These are phyloP conservation scores for Herminia tarsipennalis DNA, from an alignment of 2,888 invertebrate genomes.

Conservation along the genomic window DNA sequence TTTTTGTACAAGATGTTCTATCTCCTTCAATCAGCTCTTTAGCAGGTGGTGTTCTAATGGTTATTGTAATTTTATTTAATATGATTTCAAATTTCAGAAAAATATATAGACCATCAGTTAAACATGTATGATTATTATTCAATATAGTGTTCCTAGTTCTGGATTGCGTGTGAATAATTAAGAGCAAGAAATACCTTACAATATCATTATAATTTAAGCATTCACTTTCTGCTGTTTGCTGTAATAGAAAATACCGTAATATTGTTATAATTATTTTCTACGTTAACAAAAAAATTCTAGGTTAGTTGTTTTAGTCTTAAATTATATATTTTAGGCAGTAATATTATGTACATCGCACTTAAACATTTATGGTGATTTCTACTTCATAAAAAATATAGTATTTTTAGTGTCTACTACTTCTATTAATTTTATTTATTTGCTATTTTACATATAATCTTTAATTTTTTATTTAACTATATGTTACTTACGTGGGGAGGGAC, in stretches of 20 bases:
- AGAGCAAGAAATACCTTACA: slow-evolving; percentile 42
- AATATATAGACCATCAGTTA: slow-evolving; percentile 17
- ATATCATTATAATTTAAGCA: slow-evolving; percentile 47
- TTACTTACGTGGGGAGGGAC: slow-evolving; percentile 77
- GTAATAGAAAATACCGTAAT: slow-evolving; percentile 32
- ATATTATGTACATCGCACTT: too few species aligned
- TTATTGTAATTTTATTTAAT: too few species aligned
- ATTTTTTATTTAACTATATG: too few species aligned
- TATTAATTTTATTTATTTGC: too few species aligned
- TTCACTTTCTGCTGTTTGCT: slow-evolving; percentile 45
- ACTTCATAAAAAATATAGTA: too few species aligned
- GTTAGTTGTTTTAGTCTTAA: too few species aligned
- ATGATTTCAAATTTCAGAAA: background rate
- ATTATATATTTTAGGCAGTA: too few species aligned
- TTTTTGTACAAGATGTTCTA: background rate
- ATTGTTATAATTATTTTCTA: background rate
- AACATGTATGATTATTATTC: background rate
- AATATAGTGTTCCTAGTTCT: slow-evolving; percentile 18
- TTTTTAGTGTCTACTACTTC: too few species aligned
- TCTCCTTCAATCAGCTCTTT: background rate
- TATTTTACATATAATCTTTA: too few species aligned
- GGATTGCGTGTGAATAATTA: slow-evolving; percentile 30
- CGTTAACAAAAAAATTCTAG: too few species aligned
- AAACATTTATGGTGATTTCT: too few species aligned
- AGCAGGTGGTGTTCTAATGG: too few species aligned